These are phyloP conservation scores for Eulemur rubriventer DNA, from an alignment of 2,797 vertebrate genomes.

Conservation along the genomic window DNA sequence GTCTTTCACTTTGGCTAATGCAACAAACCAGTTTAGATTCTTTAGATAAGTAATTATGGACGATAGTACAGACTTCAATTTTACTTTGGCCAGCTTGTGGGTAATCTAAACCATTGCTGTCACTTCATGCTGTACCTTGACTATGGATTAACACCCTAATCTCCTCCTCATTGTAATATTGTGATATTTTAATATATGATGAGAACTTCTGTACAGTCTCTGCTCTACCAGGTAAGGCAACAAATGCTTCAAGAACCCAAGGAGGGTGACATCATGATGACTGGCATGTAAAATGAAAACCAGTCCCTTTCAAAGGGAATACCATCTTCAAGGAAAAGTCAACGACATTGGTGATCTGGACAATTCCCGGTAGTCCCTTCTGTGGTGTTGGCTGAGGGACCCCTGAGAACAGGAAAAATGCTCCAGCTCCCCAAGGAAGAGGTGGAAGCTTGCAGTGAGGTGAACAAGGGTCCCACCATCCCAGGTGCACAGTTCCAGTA, in stretches of 20 bases:
- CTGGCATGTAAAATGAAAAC: not conserved
- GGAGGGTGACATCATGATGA: not conserved
- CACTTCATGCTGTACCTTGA: no score
- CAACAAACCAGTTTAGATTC: not conserved
- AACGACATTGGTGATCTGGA: no score
- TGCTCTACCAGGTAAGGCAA: no score
- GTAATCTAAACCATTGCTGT: no score
- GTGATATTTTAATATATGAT: not conserved
- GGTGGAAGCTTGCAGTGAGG: rapidly evolving
- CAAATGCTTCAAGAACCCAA: not conserved
- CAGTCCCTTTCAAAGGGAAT: not conserved
- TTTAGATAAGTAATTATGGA: no score
- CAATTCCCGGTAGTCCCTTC: rapidly evolving
- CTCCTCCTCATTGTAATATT: rapidly evolving
- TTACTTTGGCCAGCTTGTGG: not conserved
- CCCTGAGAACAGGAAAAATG: rapidly evolving
- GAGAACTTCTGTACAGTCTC: not conserved
- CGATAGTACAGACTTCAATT: not conserved
- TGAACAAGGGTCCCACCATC: rapidly evolving
- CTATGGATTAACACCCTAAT: no score
- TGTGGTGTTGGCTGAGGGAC: rapidly evolving
- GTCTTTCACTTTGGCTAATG: not conserved
- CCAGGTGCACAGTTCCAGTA: rapidly evolving
- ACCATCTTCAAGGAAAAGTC: not conserved
- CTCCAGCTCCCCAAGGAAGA: rapidly evolving